Conservation (phyloP, 1,140 invertebrate genomes). For the Alviniconcha marisindica region DNA sequence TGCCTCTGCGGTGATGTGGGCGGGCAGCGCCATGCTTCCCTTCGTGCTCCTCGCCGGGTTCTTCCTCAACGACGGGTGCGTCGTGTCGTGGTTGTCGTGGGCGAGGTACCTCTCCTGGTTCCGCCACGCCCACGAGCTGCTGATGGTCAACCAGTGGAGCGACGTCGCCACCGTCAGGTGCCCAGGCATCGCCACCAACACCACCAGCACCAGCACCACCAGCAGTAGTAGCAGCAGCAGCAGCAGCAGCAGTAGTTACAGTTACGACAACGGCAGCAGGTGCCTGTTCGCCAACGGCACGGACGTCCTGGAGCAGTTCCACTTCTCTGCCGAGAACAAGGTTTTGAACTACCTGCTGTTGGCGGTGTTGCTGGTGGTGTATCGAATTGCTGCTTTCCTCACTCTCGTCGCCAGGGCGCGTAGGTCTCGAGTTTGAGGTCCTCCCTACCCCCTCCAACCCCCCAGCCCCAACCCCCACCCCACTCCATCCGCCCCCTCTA, state of each 20-base stretch:
- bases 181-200: neutral
- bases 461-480: too few relatives aligned
- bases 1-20: constrained; percentile 90
- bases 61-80: constrained; percentile 92
- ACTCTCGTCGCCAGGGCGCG: neutral
- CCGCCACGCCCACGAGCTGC: constrained; percentile 93
- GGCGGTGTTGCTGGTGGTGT: neutral
- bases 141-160: constrained; percentile 96
- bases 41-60: constrained; percentile 96
- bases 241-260: neutral
- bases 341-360: neutral
- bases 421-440: neutral
- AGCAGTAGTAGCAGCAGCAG: neutral
- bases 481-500: too few relatives aligned
- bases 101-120: constrained; percentile 95
- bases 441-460: too few relatives aligned
- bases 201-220: neutral
- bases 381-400: neutral
- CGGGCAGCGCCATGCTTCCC: constrained; percentile 93
- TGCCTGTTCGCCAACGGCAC: neutral
- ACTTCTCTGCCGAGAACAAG: neutral
- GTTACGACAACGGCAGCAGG: neutral
- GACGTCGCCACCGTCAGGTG: constrained; percentile 66
- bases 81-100: constrained; percentile 87
- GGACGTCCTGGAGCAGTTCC: neutral